Conservation (phyloP, 1,140 invertebrate species). For the Trachelipus rathkii region DNA sequence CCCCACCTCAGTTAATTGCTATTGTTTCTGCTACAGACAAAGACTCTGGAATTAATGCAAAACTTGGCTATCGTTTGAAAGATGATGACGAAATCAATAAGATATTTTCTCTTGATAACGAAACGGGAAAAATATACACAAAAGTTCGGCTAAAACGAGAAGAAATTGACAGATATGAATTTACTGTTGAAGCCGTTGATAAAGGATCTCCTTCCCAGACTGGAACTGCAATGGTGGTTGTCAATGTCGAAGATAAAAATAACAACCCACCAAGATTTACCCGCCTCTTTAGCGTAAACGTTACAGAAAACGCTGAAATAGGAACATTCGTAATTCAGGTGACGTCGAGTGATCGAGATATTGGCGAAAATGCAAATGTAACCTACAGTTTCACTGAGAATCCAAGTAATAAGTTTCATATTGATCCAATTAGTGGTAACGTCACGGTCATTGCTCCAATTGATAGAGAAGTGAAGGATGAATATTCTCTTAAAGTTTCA, state of each 20-base stretch:
- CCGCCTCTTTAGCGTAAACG: conserved; percentile 83
- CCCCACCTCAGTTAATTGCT: conserved; percentile 68
- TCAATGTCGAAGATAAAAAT: conserved; percentile 85
- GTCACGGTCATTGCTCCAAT: conserved; percentile 79
- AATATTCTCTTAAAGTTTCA: conserved; percentile 80
- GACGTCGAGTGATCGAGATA: conserved; percentile 83
- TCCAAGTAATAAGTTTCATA: conserved; percentile 79
- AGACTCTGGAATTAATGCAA: conserved; percentile 81
- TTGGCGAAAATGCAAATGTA: conserved; percentile 80
- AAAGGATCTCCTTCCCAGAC: conserved; percentile 74
- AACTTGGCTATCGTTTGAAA: conserved; percentile 71
- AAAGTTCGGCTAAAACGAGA: conserved; percentile 81
- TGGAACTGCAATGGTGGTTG: conserved; percentile 75
- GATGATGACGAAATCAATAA: conserved; percentile 56
- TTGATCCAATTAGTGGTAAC: conserved; percentile 81
- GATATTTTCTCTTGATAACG: conserved; percentile 73
- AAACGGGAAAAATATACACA: conserved; percentile 79
- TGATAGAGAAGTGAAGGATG: conserved; percentile 83
- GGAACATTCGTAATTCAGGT: conserved; percentile 88
- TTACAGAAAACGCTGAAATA: conserved; percentile 89
- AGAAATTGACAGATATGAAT: conserved; percentile 71
- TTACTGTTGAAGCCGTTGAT: conserved; percentile 81
- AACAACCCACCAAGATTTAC: conserved; percentile 93
- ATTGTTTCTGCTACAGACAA: conserved; percentile 76
- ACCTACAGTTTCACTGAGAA: conserved; percentile 84